Evolutionary conservation across 2,113 vertebrate genomes (phyloP).

Genomic region (Pica pica): DNA sequence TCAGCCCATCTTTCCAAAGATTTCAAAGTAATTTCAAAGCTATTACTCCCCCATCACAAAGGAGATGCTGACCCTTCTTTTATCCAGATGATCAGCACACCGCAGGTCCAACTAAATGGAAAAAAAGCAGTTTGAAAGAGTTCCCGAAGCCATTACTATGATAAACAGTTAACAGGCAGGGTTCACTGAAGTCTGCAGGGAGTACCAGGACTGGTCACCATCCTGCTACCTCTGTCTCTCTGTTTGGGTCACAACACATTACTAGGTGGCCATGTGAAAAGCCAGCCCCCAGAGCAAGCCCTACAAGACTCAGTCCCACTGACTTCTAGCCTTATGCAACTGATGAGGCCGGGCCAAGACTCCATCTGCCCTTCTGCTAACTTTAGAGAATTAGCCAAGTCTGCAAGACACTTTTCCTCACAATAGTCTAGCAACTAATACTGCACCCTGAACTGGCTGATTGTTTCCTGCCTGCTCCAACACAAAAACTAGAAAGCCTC

Average conservation of each 20-base stretch:
- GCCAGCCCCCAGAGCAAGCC: background rate
- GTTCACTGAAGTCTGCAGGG: background rate
- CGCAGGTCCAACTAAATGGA: background rate
- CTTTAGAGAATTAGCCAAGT: background rate
- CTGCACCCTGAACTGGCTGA: background rate
- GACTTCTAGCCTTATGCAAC: background rate
- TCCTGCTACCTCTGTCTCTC: background rate
- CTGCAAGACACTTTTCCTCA: background rate
- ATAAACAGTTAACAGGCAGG: background rate
- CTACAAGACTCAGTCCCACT: background rate
- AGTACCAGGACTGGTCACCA: background rate
- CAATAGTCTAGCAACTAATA: background rate
- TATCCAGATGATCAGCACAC: background rate
- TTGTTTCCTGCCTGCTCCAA: background rate
- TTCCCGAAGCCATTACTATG: background rate
- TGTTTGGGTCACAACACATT: background rate
- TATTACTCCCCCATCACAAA: background rate
- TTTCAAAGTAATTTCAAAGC: background rate
- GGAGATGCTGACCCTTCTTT: background rate
- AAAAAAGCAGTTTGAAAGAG: background rate
- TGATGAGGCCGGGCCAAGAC: background rate
- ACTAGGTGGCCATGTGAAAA: background rate
- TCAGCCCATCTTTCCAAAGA: background rate
- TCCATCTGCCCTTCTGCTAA: background rate
- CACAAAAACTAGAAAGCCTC: background rate